Percentiles rank a stretch among this genome's conserved stretches.
Evolutionary conservation across 2,888 invertebrate species (phyloP).

Genomic region (Nomada goodeniana): DNA sequence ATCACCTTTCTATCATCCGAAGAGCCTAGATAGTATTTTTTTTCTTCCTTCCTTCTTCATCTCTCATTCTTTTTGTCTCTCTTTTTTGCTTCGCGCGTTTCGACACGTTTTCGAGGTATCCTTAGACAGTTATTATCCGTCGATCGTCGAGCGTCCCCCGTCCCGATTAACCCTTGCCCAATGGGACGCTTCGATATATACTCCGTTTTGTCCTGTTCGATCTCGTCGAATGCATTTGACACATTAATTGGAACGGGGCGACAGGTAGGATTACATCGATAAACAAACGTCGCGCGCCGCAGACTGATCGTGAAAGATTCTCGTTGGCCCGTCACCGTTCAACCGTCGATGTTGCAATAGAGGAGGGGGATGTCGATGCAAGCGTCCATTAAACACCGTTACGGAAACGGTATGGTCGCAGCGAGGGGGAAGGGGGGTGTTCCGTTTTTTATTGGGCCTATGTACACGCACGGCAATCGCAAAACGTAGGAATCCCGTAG

Average conservation of each 20-base stretch:
- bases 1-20: slow-evolving; percentile 79
- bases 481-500: slow-evolving; percentile 39
- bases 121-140: slow-evolving; percentile 21
- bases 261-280: no score
- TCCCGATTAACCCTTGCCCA: neutral
- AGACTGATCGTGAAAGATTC: slow-evolving; percentile 4
- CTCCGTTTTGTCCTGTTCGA: no score
- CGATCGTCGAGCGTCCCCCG: neutral
- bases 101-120: slow-evolving; percentile 31
- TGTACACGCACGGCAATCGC: neutral
- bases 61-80: neutral
- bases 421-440: neutral
- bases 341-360: neutral
- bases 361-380: neutral
- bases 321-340: slow-evolving; percentile 5
- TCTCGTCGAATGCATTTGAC: neutral
- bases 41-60: slow-evolving; percentile 4
- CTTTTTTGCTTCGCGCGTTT: slow-evolving; percentile 34
- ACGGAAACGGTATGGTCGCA: slow-evolving; percentile 26
- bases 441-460: slow-evolving; percentile 1
- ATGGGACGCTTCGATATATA: neutral
- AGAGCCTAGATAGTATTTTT: slow-evolving; percentile 67
- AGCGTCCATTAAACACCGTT: neutral
- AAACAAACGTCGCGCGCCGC: neutral
- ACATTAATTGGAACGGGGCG: neutral